Base-by-base conservation (phyloP, 1,140 invertebrate species). In the Drosophila sp. region DNA sequence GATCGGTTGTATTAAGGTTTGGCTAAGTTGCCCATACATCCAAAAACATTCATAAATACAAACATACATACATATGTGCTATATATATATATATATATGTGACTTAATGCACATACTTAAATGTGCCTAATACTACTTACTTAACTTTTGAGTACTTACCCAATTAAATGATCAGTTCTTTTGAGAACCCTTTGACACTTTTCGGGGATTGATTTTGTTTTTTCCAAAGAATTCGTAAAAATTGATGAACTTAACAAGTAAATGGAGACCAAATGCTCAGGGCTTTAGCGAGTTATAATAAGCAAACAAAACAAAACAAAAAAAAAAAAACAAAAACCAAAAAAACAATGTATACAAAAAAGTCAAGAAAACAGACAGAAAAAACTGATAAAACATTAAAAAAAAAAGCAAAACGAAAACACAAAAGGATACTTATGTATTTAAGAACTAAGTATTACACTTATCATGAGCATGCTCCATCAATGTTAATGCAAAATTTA, bases 221-320 rank as follows among this genome's bases (percentile, higher is more conserved):
- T 60, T 72, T 54, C 69, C 38, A 35, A 76, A 65, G 56, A 40
- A 72, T 80, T 66, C 66, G 71, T 61, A 64, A 66, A 17, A 41
- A 66, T 33, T 70, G 64, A 62, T 64, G 80, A 87, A 87, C 85
- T 90, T 89, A 90, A 90, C 76, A 90, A 72, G 78, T 80, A 89
- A 90, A 90, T 90, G 87, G 87, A 90, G 87, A 90, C 87, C 87
- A 90, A 90, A 90, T 90, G 87, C 87, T 90, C 87, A 90, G 87
- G 87, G 87, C 87, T 90, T 81, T 90, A 90, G 77, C 78, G 80
- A 80, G 84, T 89, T 87, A 87, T 60, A 75, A 74, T 76, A 87
- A 76, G 74, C 67, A 76, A 76, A 78, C 75, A 70, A 76, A 79
- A 81, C 60, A 89, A 66, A 58, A 79, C 60, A 56, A 85, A 60